Conservation (phyloP, 2,888 invertebrate genomes). For the Thereva nobilitata region DNA sequence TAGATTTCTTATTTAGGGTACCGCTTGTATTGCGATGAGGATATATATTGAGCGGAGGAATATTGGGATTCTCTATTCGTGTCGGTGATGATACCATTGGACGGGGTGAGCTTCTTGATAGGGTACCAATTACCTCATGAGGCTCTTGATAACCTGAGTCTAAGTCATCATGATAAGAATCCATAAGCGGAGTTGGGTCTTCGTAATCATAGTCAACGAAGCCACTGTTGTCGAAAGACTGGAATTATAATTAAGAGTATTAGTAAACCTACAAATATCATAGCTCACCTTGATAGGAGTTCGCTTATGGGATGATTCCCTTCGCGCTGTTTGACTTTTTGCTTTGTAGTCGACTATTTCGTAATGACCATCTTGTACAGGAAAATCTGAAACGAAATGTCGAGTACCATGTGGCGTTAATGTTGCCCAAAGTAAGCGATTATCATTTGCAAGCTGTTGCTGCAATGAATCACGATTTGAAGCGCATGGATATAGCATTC, state of each 20-base stretch:
- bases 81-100: slow-evolving; percentile 80
- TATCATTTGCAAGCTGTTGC: slow-evolving; percentile 64
- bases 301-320: slow-evolving; percentile 52
- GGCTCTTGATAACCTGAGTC: slow-evolving; percentile 61
- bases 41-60: slow-evolving; percentile 73
- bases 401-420: slow-evolving; percentile 80
- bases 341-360: slow-evolving; percentile 67
- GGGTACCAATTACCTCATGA: slow-evolving; percentile 55
- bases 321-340: slow-evolving; percentile 49
- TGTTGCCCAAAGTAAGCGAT: slow-evolving; percentile 80
- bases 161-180: slow-evolving; percentile 70
- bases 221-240: slow-evolving; percentile 72
- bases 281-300: slow-evolving; percentile 53
- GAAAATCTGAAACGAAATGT: slow-evolving; percentile 72
- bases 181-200: slow-evolving; percentile 75
- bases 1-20: slow-evolving; percentile 53
- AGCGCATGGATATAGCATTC: slow-evolving; percentile 64
- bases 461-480: slow-evolving; percentile 59
- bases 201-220: slow-evolving; percentile 83
- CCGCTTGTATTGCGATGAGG: slow-evolving; percentile 58
- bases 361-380: slow-evolving; percentile 68
- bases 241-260: slow-evolving; percentile 30
- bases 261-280: background rate
- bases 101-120: slow-evolving; percentile 59
- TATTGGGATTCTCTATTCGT: slow-evolving; percentile 78